Base-by-base conservation (phyloP, 2,888 invertebrate species). In the Euplexia lucipara region DNA sequence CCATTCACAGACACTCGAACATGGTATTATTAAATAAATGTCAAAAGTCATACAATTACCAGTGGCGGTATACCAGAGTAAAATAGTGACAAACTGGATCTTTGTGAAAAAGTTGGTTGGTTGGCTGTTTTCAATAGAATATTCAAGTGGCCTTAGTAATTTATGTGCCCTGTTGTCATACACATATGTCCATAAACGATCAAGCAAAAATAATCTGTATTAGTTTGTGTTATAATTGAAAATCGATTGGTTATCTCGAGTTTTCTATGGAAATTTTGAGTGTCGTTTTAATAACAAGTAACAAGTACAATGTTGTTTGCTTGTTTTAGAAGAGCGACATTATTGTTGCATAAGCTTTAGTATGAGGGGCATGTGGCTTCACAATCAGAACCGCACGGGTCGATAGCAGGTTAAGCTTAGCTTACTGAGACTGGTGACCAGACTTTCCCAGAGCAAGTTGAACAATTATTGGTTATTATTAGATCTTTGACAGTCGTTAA, bases 111-210 rank as follows among this genome's bases (percentile, higher is more conserved):
- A 52, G 32, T 69, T 62, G 64, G 42, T 58, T 14, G 30, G n/a
- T 47, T 3, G 14, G 42, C 61, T 56, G 48, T 77, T 75, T 67
- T 66, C 63, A 59, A 85, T 83, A 74, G 56, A 85, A 84, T 87
- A 84, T 86, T 86, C 78, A 83, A 72, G 44, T 71, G 62, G 62
- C 59, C 62, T 72, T 49, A 66, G 72, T 80, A 71, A 82, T 82
- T 81, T 82, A 79, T 74, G 62, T 78, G 37, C 53, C 52, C 51
- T 20, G 54, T 59, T 75, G 54, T 69, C 63, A 68, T 20, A 51
- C 45, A 12, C 22, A n/a, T 54, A 48, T 45, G 53, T 65, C 44
- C 42, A 39, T 35, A 26, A 39, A 48, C 14, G 18, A 41, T 16
- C 59, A 61, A 42, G 41, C 49, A 44, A 78, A 75, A 42, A 30